Percentiles rank a stretch among this genome's conserved stretches.
Conservation (phyloP, 2,113 vertebrate species). For the Festucalex cinctus region DNA sequence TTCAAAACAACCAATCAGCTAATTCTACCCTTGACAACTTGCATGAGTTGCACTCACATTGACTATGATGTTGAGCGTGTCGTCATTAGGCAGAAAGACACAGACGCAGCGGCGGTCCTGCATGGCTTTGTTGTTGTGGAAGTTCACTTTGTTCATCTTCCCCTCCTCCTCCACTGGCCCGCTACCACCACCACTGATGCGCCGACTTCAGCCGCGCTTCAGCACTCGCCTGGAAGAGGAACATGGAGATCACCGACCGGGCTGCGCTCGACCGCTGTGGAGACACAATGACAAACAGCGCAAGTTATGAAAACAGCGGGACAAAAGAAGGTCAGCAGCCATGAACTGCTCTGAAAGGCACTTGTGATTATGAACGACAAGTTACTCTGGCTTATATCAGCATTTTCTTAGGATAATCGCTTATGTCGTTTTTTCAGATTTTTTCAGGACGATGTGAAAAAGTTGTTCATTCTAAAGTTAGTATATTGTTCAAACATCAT, state of each 20-base stretch:
- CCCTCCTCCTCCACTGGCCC: constrained; percentile 30
- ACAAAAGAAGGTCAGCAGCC: constrained; percentile 41
- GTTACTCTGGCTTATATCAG: no score
- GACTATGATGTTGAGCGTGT: constrained; percentile 95
- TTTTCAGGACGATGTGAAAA: no score
- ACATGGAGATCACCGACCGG: constrained; percentile 38
- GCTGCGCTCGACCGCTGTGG: constrained; percentile 42
- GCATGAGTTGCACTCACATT: constrained; percentile 75
- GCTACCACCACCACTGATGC: neutral
- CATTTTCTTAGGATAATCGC: no score
- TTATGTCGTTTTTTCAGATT: no score
- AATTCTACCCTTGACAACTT: no score
- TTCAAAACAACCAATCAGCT: no score
- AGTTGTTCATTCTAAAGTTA: no score
- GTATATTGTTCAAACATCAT: no score
- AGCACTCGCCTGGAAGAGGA: constrained; percentile 45
- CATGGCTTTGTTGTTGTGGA: constrained; percentile 98
- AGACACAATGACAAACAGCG: constrained; percentile 23
- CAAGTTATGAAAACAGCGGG: constrained; percentile 30
- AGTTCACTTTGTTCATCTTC: constrained; percentile 96
- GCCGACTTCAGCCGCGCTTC: constrained; percentile 50
- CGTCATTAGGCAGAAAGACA: constrained; percentile 95
- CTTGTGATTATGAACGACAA: no score
- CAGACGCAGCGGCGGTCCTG: constrained; percentile 98
- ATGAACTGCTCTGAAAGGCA: no score